Conservation (phyloP, 2,113 vertebrate genomes). For the Heliornis fulica region DNA sequence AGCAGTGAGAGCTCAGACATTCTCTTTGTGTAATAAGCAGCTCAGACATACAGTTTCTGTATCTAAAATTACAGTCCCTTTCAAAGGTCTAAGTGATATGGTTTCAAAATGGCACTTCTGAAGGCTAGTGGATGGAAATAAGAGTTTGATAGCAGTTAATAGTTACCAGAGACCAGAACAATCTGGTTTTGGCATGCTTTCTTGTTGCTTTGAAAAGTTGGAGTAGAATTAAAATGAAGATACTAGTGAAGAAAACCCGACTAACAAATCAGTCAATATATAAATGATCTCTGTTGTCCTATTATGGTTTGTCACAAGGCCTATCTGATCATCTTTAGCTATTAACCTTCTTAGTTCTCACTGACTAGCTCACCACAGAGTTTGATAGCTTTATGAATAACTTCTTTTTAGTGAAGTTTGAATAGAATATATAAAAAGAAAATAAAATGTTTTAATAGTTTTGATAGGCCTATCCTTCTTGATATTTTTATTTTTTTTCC, state of each 20-base stretch:
- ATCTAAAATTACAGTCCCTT: background rate
- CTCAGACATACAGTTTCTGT: background rate
- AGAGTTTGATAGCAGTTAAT: background rate
- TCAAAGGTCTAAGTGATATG: background rate
- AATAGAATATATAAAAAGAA: background rate
- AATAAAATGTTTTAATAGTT: background rate
- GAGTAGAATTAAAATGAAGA: background rate
- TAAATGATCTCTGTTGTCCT: background rate
- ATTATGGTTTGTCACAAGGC: background rate
- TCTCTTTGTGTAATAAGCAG: background rate
- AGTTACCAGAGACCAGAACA: background rate
- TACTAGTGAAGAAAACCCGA: background rate
- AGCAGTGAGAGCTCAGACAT: background rate
- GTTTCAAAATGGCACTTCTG: background rate
- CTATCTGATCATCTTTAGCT: background rate
- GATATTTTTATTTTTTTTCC: background rate
- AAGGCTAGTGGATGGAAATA: background rate
- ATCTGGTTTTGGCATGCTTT: background rate
- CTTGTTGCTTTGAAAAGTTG: background rate
- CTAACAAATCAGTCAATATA: background rate
- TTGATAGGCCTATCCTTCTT: background rate
- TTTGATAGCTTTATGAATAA: background rate
- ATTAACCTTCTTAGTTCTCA: background rate
- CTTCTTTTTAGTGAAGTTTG: background rate
- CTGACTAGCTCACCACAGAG: background rate